Evolutionary conservation across 2,888 invertebrate genomes (phyloP), one percentile per base, ranked within the genome.

Genomic region (Cephus runcator): DNA sequence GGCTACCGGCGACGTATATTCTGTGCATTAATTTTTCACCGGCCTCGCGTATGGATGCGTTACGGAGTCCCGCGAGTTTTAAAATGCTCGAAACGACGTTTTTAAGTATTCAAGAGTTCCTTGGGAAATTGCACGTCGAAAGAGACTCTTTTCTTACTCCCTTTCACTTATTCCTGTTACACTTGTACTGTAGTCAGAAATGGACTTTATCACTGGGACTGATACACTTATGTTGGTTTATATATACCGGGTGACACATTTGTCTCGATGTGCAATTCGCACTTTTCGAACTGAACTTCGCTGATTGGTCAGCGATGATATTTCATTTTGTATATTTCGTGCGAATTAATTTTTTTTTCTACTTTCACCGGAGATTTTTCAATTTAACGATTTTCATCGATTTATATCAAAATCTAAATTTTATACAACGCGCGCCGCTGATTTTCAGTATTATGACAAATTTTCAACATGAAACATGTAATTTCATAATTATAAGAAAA

Each of bases 321-420:
- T 40, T 15, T 15, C 12, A 1, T 2, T 56, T 56, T 23, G 2
- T 23, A 2, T 23, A 9, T 23, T 23, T 56, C 23, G 35, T 35
- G 0, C 0, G 1, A 56, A 0, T 6, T 2, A 56, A 9, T 9
- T 23, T 9, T 9, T 6, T 11, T 23, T 56, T 9, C 2, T 0
- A 23, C 4, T 9, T 4, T 40, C 40, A 6, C 6, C 15, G 6
- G 0, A 15, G 0, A 15, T 15, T 15, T 40, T 40, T 4, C 1
- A 40, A 15, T 40, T 15, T 15, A 15, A 1, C 40, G 40, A 15
- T 1, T 15, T 2, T 15, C 40, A 6, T 6, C 6, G 15, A 40
- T 15, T 15, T 15, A 40, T 6, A 1, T 15, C 1, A 4, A 6
- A 15, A 0, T 40, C 4, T 4, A 4, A 36, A 0, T 12, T 40